Conservation (phyloP, 2,113 vertebrate species). For the Corythornis cristatus region DNA sequence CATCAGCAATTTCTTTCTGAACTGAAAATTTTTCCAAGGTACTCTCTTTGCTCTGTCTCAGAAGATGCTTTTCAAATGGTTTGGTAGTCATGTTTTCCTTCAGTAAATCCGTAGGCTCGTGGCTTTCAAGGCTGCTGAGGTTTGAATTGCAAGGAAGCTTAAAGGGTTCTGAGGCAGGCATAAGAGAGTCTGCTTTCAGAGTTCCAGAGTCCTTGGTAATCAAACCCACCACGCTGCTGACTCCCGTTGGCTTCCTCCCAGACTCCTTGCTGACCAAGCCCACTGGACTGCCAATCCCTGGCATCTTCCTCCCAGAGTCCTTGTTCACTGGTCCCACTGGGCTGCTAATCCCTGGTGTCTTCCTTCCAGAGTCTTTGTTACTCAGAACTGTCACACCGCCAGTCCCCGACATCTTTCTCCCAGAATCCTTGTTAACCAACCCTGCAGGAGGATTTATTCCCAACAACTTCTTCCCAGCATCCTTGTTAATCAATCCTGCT, state of each 20-base stretch:
- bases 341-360: conserved; percentile 62
- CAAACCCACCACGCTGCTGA: conserved; percentile 38
- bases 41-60: conserved; percentile 75
- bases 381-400: conserved; percentile 42
- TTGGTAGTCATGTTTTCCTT: conserved; percentile 71
- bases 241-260: conserved; percentile 72
- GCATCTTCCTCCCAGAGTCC: conserved; percentile 73
- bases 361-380: conserved; percentile 76
- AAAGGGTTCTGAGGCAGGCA: conserved; percentile 68
- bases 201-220: conserved; percentile 70
- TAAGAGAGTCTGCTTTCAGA: conserved; percentile 68
- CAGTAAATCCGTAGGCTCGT: conserved; percentile 62
- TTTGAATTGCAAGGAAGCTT: conserved; percentile 71
- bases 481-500: conserved; percentile 70
- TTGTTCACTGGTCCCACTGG: conserved; percentile 71
- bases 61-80: conserved; percentile 74
- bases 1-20: conserved; percentile 73
- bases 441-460: conserved; percentile 54
- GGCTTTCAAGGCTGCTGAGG: conserved; percentile 65
- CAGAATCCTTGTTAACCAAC: conserved; percentile 69
- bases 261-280: conserved; percentile 76
- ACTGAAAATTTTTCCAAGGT: conserved; percentile 75
- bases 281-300: conserved; percentile 58
- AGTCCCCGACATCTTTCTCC: conserved; percentile 58
- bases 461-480: conserved; percentile 76